A percentile compares a stretch with the other conserved stretches of the same genome.
These are phyloP conservation scores for Phylloscopus trochilus DNA, from an alignment of 2,113 vertebrate genomes.

Conservation along the genomic window DNA sequence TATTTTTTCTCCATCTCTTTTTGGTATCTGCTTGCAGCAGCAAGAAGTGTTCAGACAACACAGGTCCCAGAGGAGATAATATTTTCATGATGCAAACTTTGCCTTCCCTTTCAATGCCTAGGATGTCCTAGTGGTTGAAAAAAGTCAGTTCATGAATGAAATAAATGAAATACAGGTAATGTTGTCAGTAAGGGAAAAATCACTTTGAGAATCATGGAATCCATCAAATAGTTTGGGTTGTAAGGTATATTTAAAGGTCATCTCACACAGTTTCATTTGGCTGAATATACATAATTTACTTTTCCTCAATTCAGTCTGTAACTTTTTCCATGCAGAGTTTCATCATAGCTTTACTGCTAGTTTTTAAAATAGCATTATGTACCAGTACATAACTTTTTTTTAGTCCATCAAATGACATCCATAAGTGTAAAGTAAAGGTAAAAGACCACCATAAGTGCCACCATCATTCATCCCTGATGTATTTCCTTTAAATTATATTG, in stretches of 20 bases:
- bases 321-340: background rate
- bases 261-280: background rate
- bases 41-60: background rate
- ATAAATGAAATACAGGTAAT: background rate
- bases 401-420: background rate
- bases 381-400: background rate
- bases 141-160: background rate
- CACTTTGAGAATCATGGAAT: background rate
- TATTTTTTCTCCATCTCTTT: background rate
- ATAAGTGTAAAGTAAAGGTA: background rate
- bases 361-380: background rate
- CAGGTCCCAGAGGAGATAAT: background rate
- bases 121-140: background rate
- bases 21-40: background rate
- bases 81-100: background rate
- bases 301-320: background rate
- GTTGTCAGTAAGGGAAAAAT: background rate
- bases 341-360: background rate
- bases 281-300: background rate
- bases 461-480: background rate
- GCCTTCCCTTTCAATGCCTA: background rate
- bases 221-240: background rate
- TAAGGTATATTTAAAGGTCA: background rate
- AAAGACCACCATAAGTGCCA: background rate
- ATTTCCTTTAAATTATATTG: background rate